Percentiles rank a stretch among this genome's conserved stretches.
Conservation (phyloP, 2,113 vertebrate species). For the Pelecanus crispus region DNA sequence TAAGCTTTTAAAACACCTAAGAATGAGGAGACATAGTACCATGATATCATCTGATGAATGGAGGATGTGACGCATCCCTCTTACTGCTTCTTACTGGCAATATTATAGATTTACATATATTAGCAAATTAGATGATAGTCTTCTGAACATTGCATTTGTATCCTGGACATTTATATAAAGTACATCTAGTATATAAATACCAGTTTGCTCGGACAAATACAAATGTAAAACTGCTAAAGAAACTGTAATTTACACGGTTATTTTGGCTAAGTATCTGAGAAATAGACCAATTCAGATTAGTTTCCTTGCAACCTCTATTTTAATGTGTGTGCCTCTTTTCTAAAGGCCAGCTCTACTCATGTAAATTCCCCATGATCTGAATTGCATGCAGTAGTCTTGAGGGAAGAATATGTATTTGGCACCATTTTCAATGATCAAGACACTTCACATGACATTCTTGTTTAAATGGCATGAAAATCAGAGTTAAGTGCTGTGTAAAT, state of each 20-base stretch:
- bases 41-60: neutral
- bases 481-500: constrained; percentile 48
- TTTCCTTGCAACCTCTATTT: neutral
- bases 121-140: neutral
- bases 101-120: neutral
- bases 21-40: neutral
- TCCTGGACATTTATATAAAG: neutral
- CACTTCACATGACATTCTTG: constrained; percentile 1
- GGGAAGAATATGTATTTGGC: neutral
- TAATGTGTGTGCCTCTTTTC: neutral
- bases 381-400: neutral
- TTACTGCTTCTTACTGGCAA: neutral
- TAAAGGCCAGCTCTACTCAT: neutral
- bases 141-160: neutral
- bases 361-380: constrained; percentile 2
- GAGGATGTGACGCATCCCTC: neutral
- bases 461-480: constrained; percentile 37
- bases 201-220: neutral
- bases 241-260: neutral
- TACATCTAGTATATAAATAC: neutral
- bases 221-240: neutral
- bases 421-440: neutral
- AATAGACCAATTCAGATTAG: neutral
- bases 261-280: neutral
- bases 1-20: constrained; percentile 9